Percentiles rank a stretch among this genome's conserved stretches.
These are phyloP conservation scores for Pristionchus fissidentatus DNA, from an alignment of 2,888 invertebrate genomes.

Conservation along the genomic window DNA sequence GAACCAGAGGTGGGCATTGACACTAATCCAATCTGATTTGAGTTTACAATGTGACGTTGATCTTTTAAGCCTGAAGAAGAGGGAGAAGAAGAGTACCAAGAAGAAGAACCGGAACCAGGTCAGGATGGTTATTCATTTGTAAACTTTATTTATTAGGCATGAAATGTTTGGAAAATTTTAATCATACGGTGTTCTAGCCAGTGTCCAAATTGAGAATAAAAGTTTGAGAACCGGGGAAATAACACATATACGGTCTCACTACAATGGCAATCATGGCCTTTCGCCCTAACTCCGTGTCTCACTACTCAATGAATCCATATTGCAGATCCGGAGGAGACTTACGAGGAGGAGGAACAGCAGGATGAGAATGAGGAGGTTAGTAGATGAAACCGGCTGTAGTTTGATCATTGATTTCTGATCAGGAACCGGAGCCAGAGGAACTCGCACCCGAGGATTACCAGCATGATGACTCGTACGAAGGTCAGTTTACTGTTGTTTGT, in stretches of 20 bases:
- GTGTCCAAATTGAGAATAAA: no score
- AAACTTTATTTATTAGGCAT: no score
- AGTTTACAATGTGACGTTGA: not conserved
- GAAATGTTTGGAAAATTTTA: no score
- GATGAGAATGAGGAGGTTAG: not conserved
- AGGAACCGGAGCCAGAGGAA: slow-evolving; percentile 12
- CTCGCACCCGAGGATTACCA: slow-evolving; percentile 17
- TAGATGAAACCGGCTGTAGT: not conserved
- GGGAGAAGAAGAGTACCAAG: not conserved
- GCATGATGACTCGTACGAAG: slow-evolving; percentile 1
- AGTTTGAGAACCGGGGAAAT: no score
- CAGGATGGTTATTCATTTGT: no score
- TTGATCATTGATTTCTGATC: not conserved
- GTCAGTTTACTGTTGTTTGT: not conserved
- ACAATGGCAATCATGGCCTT: no score
- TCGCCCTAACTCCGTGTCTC: no score
- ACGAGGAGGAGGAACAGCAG: slow-evolving; percentile 9
- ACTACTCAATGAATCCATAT: no score
- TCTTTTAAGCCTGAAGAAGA: not conserved
- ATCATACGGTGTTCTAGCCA: no score
- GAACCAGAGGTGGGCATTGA: not conserved
- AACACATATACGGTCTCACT: no score
- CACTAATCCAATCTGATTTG: not conserved
- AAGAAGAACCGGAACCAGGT: no score
- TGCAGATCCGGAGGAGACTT: not conserved